Base-by-base conservation (phyloP, 2,797 vertebrate genomes). In the Enteromius anoplus region DNA sequence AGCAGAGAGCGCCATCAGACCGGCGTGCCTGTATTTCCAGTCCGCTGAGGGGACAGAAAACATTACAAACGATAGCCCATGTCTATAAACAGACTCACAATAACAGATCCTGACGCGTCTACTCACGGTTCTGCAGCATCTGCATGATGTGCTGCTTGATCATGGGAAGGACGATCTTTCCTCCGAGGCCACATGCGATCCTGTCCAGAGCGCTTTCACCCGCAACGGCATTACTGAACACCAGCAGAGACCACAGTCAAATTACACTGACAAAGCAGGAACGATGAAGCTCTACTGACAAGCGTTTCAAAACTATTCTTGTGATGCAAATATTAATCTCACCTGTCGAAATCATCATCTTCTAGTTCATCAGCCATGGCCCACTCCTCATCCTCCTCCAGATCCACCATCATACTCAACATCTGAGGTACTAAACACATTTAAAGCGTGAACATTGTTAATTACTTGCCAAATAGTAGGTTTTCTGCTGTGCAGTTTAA, bases 91-190 rank as follows among this genome's bases (percentile, higher is more conserved):
- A 12, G 2, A 29, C 6, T 62, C 26, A 7, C 60, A 29, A 3
- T 62, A 29, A 62, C 26, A 15, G 26, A 62, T 62, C 23, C 58
- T 29, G n/a, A 29, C 2, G 11, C 17, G 55, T 40, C 6, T 5
- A 94, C 98, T 97, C 91, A 99, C 98, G 91, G 90, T 99, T 99
- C 90, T 98, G 98, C 82, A 99, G 94, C 98, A 99, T 99, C 89
- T 97, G 96, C 97, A 98, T 99, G 86, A 99, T 99, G 89, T 99
- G 97, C 87, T 99, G 97, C 89, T 99, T 99, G 91, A 99, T 99
- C 96, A 99, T 97, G 1, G 98, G 98, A 19, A 99, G 90, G 83
- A 99, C 96, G 5, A 99, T 97, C 88, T 99, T 99, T 40, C 98
- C 98, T 85, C 98, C 98, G 81, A 99, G 96, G 65, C 98, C 98